Conservation (phyloP, 2,113 vertebrate genomes). For the Gopherus evgoodei region DNA sequence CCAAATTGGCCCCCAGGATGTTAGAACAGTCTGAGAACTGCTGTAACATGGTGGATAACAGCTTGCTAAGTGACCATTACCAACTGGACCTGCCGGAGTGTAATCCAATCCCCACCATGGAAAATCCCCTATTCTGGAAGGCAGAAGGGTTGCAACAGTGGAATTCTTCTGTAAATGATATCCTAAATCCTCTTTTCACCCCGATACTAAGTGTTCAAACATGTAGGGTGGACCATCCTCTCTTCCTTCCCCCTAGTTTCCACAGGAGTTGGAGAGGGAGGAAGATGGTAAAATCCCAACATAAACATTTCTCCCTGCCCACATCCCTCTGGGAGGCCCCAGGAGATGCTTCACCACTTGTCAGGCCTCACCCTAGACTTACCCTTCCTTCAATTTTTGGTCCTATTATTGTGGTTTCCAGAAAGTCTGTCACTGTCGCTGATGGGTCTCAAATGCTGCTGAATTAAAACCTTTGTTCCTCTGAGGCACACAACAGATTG, state of each 20-base stretch:
- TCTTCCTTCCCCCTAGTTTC: neutral
- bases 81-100: neutral
- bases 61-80: neutral
- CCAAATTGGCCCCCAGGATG: rapidly evolving
- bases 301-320: neutral
- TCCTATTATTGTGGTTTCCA: neutral
- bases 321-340: neutral
- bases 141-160: neutral
- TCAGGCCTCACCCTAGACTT: rapidly evolving
- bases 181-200: neutral
- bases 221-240: neutral
- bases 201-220: neutral
- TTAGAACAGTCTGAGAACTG: neutral
- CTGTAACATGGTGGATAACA: neutral
- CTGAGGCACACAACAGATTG: neutral
- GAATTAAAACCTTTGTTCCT: neutral
- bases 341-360: neutral
- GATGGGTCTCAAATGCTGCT: neutral
- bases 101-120: rapidly evolving
- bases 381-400: neutral
- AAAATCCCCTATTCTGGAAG: neutral
- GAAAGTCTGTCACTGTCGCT: neutral
- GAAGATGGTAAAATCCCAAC: neutral
- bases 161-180: neutral
- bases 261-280: neutral